Base-by-base conservation (phyloP, 2,797 vertebrate species). In the Nannoperca australis region DNA sequence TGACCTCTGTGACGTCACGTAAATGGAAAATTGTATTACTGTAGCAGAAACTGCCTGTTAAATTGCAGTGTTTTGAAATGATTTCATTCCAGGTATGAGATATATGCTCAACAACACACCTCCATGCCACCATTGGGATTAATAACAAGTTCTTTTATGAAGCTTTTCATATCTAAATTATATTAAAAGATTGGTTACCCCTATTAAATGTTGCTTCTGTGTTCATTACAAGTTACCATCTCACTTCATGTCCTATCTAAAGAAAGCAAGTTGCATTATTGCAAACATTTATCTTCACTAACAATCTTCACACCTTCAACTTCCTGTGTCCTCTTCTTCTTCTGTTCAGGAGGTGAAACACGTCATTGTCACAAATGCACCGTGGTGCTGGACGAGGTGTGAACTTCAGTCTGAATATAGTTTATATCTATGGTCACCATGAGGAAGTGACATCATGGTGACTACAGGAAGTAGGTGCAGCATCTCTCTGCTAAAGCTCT, bases 171-270 rank as follows among this genome's bases (percentile, higher is more conserved):
- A 89, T 82, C 69, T 79, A 84, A 86, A 86, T 88, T 0, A 49
- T 54, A 93, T 86, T 92, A 92, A 94, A 92, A 82, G 36, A 91
- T 92, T 94, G 84, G 79, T 56, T 82, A 65, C 83, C 87, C 83
- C 69, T 69, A 53, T 40, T 30, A n/a, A 7, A 22, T 53, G 55
- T 38, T 70, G 54, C 18, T 20, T 82, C 10, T 84, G 22, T 85
- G 34, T 78, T 85, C 27, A 62, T 87, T 85, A 22, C 36, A 27
- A 24, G 22, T 62, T 5, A 8, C 11, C 5, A 4, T 40, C 20
- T 24, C 12, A 17, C 5, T 30, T n/a, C 22, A 34, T 34, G 15
- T 50, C 15, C 30, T 32, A 32, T 32, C 30, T 5, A 5, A 32
- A 27, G 24, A 27, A 27, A 27, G 24, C 24, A 27, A 27, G 24